Evolutionary conservation across 2,797 vertebrate genomes (phyloP), one percentile per base, ranked within the genome.

Genomic region (Channa striata): DNA sequence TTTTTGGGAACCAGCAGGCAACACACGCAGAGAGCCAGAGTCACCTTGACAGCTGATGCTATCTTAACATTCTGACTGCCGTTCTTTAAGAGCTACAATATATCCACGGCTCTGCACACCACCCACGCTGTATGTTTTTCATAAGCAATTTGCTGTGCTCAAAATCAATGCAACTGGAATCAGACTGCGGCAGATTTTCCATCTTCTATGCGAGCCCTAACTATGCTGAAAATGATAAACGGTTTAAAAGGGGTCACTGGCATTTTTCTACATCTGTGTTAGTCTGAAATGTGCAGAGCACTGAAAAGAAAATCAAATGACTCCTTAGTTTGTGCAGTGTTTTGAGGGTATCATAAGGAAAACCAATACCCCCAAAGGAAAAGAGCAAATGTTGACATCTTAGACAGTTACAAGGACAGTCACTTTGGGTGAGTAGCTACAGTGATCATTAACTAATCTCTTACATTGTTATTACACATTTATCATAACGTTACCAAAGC

Each of bases 21-120:
- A 90, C 85, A 81, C 84, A 76, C 85, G 67, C 86, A 83, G 80
- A 86, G 89, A 86, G 88, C 88, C 81, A 67, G 90, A 93, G 92
- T 93, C 91, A 93, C 92, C 92, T 93, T 93, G 91, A 93, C 89
- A 92, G 90, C 89, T 92, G 91, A 93, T 91, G 89, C 92, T 89
- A 91, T 92, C 91, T 91, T 89, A 87, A 90, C 87, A 88, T 88
- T 83, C 87, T 83, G 88, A 83, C 82, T 87, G 89, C 83, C 65
- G 72, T 90, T 88, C 91, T 89, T 90, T 90, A 90, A 86, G 86
- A 82, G 86, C 89, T 74, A 78, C 83, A 81, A 69, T 76, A 81
- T 51, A 83, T 83, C 84, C 82, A 63, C 48, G 20, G 73, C 81
- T 78, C 83, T 80, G 82, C 68, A 65, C 78, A 66, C 88, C 88